Conservation (phyloP, 2,888 invertebrate species). For the Branchinecta sandiegonensis region DNA sequence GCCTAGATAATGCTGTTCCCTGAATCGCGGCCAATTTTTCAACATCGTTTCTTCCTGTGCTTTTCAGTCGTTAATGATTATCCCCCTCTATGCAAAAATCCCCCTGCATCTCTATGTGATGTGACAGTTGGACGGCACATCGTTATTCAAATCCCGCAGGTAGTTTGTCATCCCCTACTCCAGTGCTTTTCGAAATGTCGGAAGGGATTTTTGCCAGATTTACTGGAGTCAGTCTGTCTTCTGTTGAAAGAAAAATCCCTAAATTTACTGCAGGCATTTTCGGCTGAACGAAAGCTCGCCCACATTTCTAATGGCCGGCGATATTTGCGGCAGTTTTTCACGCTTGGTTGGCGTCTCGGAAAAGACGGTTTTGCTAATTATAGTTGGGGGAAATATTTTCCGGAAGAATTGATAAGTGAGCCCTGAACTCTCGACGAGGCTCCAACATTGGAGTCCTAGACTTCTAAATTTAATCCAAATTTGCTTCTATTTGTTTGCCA, state of each 20-base stretch:
- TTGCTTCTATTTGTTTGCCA: too few species aligned
- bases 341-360: too few species aligned
- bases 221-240: constrained; percentile 8
- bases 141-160: constrained; percentile 15
- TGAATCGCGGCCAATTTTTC: constrained; percentile 14
- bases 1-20: not conserved
- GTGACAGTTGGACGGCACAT: constrained; percentile 11
- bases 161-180: constrained; percentile 13
- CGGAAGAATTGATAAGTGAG: too few species aligned
- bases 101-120: constrained; percentile 13
- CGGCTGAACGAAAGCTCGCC: too few species aligned
- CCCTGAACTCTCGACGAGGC: too few species aligned
- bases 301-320: too few species aligned
- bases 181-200: constrained; percentile 14
- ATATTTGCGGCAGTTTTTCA: too few species aligned
- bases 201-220: constrained; percentile 17
- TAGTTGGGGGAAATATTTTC: too few species aligned
- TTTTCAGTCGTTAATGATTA: constrained; percentile 2
- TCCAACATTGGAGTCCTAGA: too few species aligned
- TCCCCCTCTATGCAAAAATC: constrained; percentile 13
- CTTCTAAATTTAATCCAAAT: too few species aligned
- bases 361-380: too few species aligned
- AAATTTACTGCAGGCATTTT: constrained; percentile 4
- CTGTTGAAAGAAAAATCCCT: not conserved
- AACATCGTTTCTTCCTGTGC: constrained; percentile 14